Conservation (phyloP, 2,888 invertebrate species). For the Nebria brevicollis region DNA sequence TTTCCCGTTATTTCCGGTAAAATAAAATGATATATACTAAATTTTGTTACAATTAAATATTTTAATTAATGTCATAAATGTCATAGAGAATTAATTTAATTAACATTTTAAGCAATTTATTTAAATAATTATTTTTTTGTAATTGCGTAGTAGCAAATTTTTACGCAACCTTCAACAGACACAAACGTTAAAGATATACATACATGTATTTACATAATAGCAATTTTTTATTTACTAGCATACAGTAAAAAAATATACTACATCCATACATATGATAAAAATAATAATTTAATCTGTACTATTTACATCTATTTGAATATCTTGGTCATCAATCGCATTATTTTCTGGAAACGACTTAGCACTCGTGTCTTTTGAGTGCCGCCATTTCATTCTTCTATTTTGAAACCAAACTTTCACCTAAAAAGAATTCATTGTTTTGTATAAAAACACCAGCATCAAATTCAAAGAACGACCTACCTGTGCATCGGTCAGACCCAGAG, state of each 20-base stretch:
- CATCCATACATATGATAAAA: slow-evolving; percentile 5
- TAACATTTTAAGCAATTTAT: too few relatives aligned
- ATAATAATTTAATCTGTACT: slow-evolving; percentile 27
- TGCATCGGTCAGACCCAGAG: slow-evolving; percentile 91
- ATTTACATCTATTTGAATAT: slow-evolving; percentile 61
- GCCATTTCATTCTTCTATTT: slow-evolving; percentile 69
- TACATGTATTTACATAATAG: not conserved
- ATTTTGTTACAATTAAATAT: too few relatives aligned
- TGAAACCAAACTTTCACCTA: slow-evolving; percentile 96
- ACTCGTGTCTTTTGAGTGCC: slow-evolving; percentile 61
- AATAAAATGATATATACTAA: too few relatives aligned
- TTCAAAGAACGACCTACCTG: slow-evolving; percentile 69
- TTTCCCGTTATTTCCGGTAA: too few relatives aligned
- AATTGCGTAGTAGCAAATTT: not conserved
- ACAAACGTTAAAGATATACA: not conserved
- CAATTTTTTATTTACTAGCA: not conserved
- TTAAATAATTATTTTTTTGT: not conserved
- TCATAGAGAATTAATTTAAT: not conserved
- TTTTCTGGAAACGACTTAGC: slow-evolving; percentile 46
- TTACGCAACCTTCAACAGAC: too few relatives aligned
- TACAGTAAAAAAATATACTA: slow-evolving; percentile 10
- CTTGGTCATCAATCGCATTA: slow-evolving; percentile 57
- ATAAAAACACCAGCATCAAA: not conserved
- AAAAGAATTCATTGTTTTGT: slow-evolving; percentile 19
- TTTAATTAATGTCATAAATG: too few relatives aligned